A percentile compares a stretch with the other conserved stretches of the same genome.
Conservation (phyloP, 1,140 invertebrate genomes). For the Caerostris extrusa region DNA sequence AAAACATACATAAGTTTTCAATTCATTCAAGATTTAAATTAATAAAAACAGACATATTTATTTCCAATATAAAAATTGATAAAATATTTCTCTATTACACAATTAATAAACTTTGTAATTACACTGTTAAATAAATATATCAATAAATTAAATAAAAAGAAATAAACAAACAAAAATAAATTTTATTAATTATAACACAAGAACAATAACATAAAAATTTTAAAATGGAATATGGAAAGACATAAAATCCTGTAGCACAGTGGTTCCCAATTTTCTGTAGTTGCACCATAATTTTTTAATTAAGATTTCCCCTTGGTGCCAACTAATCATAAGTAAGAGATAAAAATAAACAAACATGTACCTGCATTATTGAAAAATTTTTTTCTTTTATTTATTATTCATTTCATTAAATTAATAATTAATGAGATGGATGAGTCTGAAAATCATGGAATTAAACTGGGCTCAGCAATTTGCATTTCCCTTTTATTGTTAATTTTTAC, state of each 20-base stretch:
- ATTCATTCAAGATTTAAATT: neutral
- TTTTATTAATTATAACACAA: neutral
- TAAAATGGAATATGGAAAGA: no score
- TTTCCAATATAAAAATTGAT: neutral
- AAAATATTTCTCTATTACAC: no score
- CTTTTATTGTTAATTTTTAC: no score
- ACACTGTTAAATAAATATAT: neutral
- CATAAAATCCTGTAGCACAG: no score
- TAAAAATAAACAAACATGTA: neutral
- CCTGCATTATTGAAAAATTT: neutral
- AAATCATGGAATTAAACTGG: neutral
- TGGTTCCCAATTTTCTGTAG: no score
- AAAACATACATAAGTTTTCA: neutral
- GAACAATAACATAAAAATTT: no score
- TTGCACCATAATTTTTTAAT: no score
- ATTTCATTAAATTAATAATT: conserved; percentile 25
- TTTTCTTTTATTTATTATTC: neutral
- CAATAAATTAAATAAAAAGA: neutral
- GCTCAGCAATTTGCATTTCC: no score
- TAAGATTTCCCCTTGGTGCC: no score
- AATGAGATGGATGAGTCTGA: neutral
- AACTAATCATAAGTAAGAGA: no score
- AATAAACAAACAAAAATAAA: neutral
- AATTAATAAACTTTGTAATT: neutral
- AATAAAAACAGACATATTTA: conserved; percentile 12